Conservation (phyloP, 2,888 invertebrate species). For the Cyrtodaria siliqua region DNA sequence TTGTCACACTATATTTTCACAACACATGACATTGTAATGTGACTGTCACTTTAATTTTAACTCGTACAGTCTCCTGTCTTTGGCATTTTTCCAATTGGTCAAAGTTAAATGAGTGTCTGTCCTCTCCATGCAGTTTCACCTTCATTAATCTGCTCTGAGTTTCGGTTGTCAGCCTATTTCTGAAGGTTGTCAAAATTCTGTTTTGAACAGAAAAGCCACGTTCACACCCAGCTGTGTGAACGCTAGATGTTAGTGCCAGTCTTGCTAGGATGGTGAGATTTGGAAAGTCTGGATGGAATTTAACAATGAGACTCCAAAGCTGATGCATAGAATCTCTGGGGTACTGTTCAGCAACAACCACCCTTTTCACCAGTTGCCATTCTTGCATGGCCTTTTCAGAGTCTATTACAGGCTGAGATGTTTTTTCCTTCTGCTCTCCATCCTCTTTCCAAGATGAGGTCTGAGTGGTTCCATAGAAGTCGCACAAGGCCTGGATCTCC, state of each 20-base stretch:
- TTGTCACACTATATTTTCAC: no score
- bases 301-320: not conserved
- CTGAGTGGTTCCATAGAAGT: conserved; percentile 24
- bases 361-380: conserved; percentile 21
- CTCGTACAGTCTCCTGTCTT: no score
- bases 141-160: conserved; percentile 11
- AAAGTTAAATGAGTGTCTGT: no score
- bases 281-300: no score
- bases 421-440: conserved; percentile 7
- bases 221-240: no score
- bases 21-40: no score
- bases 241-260: conserved; percentile 22
- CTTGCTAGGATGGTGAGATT: conserved; percentile 10
- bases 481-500: conserved; percentile 12
- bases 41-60: no score
- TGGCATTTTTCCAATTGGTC: no score
- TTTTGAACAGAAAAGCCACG: no score
- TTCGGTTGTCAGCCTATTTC: conserved; percentile 17
- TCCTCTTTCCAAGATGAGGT: conserved; percentile 21
- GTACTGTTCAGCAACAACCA: conserved; percentile 24
- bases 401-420: conserved; percentile 20
- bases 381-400: conserved; percentile 18
- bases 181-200: conserved; percentile 8
- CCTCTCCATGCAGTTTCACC: conserved; percentile 6
- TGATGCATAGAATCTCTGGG: conserved; percentile 18